These are phyloP conservation scores for Schizaphis graminum DNA, from an alignment of 2,888 invertebrate species.

Conservation along the genomic window DNA sequence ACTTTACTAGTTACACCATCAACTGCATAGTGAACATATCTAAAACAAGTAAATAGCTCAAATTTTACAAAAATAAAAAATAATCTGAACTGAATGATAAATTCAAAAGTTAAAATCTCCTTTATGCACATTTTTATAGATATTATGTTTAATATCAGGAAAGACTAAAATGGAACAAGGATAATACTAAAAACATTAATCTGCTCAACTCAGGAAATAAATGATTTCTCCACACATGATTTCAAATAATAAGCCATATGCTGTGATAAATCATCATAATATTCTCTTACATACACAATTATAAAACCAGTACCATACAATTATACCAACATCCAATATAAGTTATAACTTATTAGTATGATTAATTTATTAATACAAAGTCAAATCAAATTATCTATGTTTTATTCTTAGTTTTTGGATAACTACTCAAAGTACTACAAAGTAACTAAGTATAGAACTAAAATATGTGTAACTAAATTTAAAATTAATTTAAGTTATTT, in stretches of 20 bases:
- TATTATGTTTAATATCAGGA: background rate
- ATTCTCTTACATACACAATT: background rate
- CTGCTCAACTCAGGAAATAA: background rate
- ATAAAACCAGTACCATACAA: background rate
- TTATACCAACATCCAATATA: background rate
- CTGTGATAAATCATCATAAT: background rate
- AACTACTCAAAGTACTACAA: too few relatives aligned
- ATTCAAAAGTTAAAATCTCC: background rate
- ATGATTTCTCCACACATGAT: background rate
- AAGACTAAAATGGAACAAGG: background rate
- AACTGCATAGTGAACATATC: constrained; percentile 97
- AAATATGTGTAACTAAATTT: too few relatives aligned
- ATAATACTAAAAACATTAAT: background rate
- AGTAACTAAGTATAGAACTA: too few relatives aligned
- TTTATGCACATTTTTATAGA: background rate
- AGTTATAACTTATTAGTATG: background rate
- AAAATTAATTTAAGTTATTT: background rate
- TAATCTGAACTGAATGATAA: background rate
- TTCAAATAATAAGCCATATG: background rate
- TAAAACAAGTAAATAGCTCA: constrained; percentile 70
- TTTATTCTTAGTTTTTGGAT: background rate
- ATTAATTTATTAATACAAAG: background rate
- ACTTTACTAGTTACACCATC: constrained; percentile 75
- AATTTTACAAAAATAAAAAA: background rate
- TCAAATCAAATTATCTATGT: background rate